These are phyloP conservation scores for Zaprionus vittiger DNA, from an alignment of 1,140 invertebrate genomes.

Conservation along the genomic window DNA sequence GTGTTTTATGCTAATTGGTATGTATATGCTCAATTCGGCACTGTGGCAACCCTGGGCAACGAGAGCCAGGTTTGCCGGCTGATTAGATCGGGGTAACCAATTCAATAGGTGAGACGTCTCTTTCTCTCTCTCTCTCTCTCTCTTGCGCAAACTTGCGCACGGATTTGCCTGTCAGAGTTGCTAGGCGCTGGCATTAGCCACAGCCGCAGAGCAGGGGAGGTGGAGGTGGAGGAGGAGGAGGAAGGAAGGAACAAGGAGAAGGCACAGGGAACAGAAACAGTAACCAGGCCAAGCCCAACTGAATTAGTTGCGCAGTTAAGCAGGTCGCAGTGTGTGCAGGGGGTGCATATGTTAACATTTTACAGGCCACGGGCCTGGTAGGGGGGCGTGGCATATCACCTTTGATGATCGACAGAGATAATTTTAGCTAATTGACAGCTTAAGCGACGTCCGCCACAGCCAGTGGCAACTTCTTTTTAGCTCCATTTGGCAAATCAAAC, in stretches of 20 bases:
- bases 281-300: background rate
- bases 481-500: background rate
- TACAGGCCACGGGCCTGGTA: background rate
- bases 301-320: constrained; percentile 14
- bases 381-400: background rate
- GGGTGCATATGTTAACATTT: background rate
- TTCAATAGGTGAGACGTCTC: constrained; percentile 39
- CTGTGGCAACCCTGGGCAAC: constrained; percentile 67
- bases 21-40: constrained; percentile 80
- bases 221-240: no score
- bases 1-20: constrained; percentile 74
- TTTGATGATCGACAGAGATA: constrained; percentile 6
- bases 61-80: constrained; percentile 47
- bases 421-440: constrained; percentile 7
- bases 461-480: background rate
- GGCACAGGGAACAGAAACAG: no score
- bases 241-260: no score
- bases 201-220: background rate
- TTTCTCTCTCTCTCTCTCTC: no score
- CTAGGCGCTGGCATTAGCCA: constrained; percentile 68
- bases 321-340: background rate
- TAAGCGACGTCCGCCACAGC: background rate
- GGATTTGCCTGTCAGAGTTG: constrained; percentile 52
- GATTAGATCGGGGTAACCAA: constrained; percentile 80
- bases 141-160: constrained; percentile 22